Percentiles rank a stretch among this genome's conserved stretches.
Conservation (phyloP, 2,888 invertebrate genomes). For the Phytoseiulus persimilis region DNA sequence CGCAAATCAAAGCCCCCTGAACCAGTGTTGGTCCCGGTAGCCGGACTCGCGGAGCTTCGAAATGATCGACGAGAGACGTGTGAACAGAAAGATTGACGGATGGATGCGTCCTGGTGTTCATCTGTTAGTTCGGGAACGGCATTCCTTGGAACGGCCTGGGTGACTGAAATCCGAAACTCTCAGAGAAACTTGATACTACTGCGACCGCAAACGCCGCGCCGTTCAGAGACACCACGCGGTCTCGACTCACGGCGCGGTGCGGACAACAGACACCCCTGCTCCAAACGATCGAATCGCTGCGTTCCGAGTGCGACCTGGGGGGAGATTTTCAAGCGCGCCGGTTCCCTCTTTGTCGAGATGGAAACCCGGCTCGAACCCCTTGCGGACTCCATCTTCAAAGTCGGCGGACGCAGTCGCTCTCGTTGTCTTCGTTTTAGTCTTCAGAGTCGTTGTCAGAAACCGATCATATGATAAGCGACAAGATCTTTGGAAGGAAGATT, state of each 20-base stretch:
- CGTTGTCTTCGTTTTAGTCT: neutral
- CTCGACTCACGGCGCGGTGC: neutral
- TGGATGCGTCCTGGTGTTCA: neutral
- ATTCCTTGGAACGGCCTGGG: neutral
- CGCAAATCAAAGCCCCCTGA: no score
- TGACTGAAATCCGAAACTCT: neutral
- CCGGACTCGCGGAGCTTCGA: no score
- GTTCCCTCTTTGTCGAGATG: neutral
- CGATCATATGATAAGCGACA: neutral
- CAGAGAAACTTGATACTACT: neutral
- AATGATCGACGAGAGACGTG: neutral
- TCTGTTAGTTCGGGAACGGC: neutral
- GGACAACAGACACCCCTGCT: neutral
- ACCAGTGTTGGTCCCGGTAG: no score
- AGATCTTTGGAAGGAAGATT: no score
- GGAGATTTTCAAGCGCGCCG: no score
- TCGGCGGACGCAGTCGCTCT: neutral
- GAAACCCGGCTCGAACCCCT: neutral
- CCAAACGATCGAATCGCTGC: neutral
- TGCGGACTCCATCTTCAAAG: neutral
- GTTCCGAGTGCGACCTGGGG: neutral
- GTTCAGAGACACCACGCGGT: slow-evolving; percentile 5
- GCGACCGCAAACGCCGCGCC: neutral
- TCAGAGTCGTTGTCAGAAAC: neutral
- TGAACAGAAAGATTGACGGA: neutral